A percentile compares a stretch with the other conserved stretches of the same genome.
Evolutionary conservation across 2,888 invertebrate species (phyloP).

Genomic region (Calameuta idolon): DNA sequence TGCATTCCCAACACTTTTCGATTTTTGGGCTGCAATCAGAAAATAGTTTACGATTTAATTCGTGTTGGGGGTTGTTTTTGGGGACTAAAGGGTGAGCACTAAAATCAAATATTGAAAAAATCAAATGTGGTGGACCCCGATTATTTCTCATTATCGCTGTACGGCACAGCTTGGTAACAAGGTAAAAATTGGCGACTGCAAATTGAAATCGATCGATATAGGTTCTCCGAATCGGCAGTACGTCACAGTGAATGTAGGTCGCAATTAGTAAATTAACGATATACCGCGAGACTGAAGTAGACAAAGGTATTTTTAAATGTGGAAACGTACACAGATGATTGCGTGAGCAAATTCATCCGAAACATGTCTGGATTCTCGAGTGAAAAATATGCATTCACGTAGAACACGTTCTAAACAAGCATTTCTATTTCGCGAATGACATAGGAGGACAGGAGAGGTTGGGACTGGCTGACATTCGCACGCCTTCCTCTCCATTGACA

Average conservation of each 20-base stretch:
- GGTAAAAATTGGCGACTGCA: background rate
- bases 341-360: background rate
- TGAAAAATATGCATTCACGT: background rate
- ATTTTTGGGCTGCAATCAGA: no score
- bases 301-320: background rate
- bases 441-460: background rate
- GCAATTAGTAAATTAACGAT: background rate
- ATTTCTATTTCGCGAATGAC: constrained; percentile 4
- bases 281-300: background rate
- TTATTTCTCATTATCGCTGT: background rate
- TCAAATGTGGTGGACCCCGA: no score
- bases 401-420: background rate
- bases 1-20: no score
- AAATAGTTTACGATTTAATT: no score
- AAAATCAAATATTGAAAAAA: no score
- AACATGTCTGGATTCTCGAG: background rate
- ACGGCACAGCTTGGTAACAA: background rate
- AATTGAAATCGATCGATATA: background rate
- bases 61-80: no score
- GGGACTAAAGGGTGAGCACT: no score
- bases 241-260: background rate
- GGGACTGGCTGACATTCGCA: background rate
- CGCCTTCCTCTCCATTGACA: constrained; percentile 27
- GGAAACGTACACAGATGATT: background rate
- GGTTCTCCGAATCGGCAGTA: background rate